These are phyloP conservation scores for Formica aserva DNA, from an alignment of 2,888 invertebrate species.

Conservation along the genomic window DNA sequence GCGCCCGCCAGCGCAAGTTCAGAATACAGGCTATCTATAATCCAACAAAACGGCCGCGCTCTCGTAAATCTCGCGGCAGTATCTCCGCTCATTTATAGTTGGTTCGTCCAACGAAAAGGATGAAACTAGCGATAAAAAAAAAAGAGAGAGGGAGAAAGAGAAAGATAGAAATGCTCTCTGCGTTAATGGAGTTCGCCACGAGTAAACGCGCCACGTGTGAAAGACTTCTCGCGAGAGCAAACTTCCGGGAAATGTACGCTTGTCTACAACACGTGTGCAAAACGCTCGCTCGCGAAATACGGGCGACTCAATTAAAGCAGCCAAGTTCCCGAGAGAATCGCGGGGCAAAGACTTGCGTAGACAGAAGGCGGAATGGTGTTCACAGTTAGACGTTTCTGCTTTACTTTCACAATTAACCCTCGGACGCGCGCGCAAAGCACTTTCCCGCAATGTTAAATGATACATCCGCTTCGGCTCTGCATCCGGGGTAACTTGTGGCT, in stretches of 20 bases:
- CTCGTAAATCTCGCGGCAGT: slow-evolving; percentile 37
- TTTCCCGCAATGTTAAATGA: slow-evolving; percentile 36
- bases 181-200: slow-evolving; percentile 47
- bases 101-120: slow-evolving; percentile 2
- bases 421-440: slow-evolving; percentile 38
- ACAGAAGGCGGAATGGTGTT: slow-evolving; percentile 45
- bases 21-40: slow-evolving; percentile 35
- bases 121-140: slow-evolving; percentile 16
- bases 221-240: slow-evolving; percentile 68
- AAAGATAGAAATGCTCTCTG: slow-evolving; percentile 7
- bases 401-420: slow-evolving; percentile 56
- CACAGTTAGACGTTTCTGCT: slow-evolving; percentile 43
- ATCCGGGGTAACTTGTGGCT: slow-evolving; percentile 3
- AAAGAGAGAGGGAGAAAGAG: background rate
- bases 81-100: slow-evolving; percentile 42
- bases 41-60: slow-evolving; percentile 25
- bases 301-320: slow-evolving; percentile 78
- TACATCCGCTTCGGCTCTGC: slow-evolving; percentile 9
- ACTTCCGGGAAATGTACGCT: slow-evolving; percentile 68
- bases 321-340: slow-evolving; percentile 74
- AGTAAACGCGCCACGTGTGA: slow-evolving; percentile 66
- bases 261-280: slow-evolving; percentile 67
- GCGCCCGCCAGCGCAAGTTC: slow-evolving; percentile 11
- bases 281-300: slow-evolving; percentile 70
- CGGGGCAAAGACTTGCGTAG: slow-evolving; percentile 67